phyloP scores from a whole-genome alignment of 1,140 invertebrate species.

The Agraylea sexmaculata region DNA sequence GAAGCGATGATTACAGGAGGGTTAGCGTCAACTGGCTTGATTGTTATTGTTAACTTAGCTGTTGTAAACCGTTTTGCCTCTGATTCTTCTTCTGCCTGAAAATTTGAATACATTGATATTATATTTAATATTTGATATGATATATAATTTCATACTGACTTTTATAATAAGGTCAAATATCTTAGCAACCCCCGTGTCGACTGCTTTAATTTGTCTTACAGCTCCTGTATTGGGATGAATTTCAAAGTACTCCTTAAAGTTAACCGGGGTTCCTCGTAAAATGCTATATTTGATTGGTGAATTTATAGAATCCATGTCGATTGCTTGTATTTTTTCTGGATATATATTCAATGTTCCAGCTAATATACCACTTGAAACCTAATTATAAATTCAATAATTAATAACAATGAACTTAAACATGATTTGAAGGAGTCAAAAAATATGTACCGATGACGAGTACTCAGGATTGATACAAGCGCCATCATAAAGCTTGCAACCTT shows the following conservation, averaged over 20 bases:
- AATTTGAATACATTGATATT: constrained; percentile 5
- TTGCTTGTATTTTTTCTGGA: constrained; percentile 81
- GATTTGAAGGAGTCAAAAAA: no score
- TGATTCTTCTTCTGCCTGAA: constrained; percentile 65
- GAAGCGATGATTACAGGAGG: constrained; percentile 66
- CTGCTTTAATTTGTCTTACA: constrained; percentile 65
- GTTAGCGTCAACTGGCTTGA: constrained; percentile 73
- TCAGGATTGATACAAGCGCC: constrained; percentile 74
- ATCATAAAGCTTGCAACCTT: constrained; percentile 64
- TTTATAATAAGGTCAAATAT: constrained; percentile 51
- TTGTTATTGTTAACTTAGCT: constrained; percentile 67
- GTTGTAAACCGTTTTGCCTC: constrained; percentile 64
- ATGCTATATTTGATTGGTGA: constrained; percentile 71
- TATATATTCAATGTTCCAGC: constrained; percentile 68
- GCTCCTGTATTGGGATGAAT: constrained; percentile 70
- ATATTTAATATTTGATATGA: no score
- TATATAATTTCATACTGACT: constrained; percentile 22
- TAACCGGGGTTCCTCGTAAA: constrained; percentile 60
- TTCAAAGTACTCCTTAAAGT: constrained; percentile 69
- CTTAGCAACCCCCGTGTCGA: constrained; percentile 65
- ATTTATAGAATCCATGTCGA: constrained; percentile 79
- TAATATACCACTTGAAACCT: constrained; percentile 69
- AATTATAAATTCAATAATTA: constrained; percentile 21
- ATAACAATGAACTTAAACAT: not conserved
- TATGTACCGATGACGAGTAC: constrained; percentile 45